These are phyloP conservation scores for Hybognathus amarus DNA, from an alignment of 2,797 vertebrate species.

Conservation along the genomic window DNA sequence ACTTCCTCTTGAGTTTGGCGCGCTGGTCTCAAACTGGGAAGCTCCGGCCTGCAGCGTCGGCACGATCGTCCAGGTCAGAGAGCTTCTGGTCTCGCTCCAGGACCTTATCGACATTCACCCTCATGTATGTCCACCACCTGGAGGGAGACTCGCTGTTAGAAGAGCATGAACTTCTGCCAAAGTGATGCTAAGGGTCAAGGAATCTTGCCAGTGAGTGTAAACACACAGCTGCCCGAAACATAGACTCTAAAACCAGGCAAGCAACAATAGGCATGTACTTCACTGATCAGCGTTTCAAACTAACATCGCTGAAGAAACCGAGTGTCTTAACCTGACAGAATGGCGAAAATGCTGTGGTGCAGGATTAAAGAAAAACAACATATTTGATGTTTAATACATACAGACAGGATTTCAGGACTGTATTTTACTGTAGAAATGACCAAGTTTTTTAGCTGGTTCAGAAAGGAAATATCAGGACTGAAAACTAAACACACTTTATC, in stretches of 20 bases:
- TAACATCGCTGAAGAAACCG: neutral
- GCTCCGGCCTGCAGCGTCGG: conserved; percentile 82
- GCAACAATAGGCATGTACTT: neutral
- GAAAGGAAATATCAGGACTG: neutral
- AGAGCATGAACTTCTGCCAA: too few relatives aligned
- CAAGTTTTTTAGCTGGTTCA: neutral
- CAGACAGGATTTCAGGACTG: neutral
- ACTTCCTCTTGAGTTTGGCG: conserved; percentile 85
- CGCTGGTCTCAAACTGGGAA: conserved; percentile 84
- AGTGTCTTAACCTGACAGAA: neutral
- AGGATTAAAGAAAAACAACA: neutral
- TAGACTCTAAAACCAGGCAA: neutral
- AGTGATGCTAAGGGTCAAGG: neutral
- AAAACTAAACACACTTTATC: neutral
- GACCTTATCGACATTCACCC: conserved; percentile 83
- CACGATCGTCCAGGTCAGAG: conserved; percentile 80
- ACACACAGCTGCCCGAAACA: conserved; percentile 1
- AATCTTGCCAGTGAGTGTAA: neutral
- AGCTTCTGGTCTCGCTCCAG: conserved; percentile 82
- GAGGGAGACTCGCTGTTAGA: neutral
- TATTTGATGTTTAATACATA: neutral
- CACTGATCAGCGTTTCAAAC: neutral
- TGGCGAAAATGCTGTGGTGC: neutral
- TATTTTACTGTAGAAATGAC: neutral
- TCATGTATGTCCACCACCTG: conserved; percentile 85